These are phyloP conservation scores for Notamacropus eugenii DNA, from an alignment of 2,797 vertebrate species.

Conservation along the genomic window DNA sequence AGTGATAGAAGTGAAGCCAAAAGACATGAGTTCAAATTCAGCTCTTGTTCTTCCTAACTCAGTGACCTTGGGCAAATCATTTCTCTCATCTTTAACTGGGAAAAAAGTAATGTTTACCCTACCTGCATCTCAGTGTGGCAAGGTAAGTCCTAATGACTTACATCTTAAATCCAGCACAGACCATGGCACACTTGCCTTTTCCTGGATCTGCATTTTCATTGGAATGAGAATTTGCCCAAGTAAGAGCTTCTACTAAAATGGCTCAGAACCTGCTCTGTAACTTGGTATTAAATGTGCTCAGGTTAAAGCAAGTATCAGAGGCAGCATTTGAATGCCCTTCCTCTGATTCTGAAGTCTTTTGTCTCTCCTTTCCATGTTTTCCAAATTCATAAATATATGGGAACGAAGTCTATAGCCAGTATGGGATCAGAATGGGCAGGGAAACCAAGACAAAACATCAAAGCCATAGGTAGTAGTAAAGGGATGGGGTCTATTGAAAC, in stretches of 20 bases:
- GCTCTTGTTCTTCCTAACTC: background rate
- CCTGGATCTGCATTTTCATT: background rate
- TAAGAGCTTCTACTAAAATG: background rate
- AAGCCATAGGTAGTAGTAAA: background rate
- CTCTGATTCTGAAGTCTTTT: background rate
- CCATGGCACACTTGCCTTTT: background rate
- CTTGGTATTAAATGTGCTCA: background rate
- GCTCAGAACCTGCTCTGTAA: background rate
- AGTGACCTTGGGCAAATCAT: background rate
- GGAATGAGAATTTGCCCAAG: background rate
- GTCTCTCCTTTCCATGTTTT: background rate
- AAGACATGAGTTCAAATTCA: background rate
- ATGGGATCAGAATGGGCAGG: background rate
- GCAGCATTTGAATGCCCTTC: background rate
- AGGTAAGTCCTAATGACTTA: background rate
- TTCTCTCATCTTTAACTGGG: background rate
- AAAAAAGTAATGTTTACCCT: background rate
- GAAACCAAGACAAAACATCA: background rate
- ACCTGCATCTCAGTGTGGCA: background rate
- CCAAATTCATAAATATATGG: background rate
- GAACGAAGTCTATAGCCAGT: background rate
- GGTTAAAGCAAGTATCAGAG: background rate
- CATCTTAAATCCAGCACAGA: background rate
- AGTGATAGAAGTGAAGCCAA: background rate
- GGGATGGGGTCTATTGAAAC: background rate